Evolutionary conservation across 2,888 invertebrate species (phyloP), one percentile per base, ranked within the genome.

Genomic region (Polydrusus pterygomalis): DNA sequence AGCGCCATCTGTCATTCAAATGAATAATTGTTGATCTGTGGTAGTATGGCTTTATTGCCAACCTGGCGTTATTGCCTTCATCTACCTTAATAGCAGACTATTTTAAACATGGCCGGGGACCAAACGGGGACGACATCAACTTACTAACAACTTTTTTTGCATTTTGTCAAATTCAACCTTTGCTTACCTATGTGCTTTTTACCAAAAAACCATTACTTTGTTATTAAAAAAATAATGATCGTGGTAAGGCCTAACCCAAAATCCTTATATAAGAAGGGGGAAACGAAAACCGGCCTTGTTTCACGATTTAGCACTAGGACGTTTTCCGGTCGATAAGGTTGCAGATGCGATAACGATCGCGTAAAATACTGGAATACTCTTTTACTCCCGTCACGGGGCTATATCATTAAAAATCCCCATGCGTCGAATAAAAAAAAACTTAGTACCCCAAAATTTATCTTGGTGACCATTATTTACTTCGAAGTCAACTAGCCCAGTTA

Each of bases 301-400:
- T 60, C 64, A 70, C 58, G 58, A 63, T 71, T 71, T 63, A 71
- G 51, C 51, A 71, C 51, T 49, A 71, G 70, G 38, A 63, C 63
- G 51, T 40, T 63, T 71, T 71, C 63, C 70, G 70, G 70, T 71
- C 70, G 70, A 71, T 71, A 71, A 64, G 70, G 70, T 71, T 71
- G 70, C 70, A 71, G 70, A 71, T 71, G 70, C 63, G 70, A 67
- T 65, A 56, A 73, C 72, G 67, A 64, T 73, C 65, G 56, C 54
- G 64, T 73, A 73, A 73, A 65, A 73, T 58, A 67, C 58, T 40
- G 58, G 49, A 64, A 73, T 65, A 73, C 72, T 65, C 67, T 73
- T 72, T 73, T 65, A 54, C 65, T 15, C 58, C 47, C 51, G 51
- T 45, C 47, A 43, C 18, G 70, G 72, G 72, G 54, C 51, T 49